phyloP scores from a whole-genome alignment of 2,797 vertebrate genomes.

The Pangasius krempfi region DNA sequence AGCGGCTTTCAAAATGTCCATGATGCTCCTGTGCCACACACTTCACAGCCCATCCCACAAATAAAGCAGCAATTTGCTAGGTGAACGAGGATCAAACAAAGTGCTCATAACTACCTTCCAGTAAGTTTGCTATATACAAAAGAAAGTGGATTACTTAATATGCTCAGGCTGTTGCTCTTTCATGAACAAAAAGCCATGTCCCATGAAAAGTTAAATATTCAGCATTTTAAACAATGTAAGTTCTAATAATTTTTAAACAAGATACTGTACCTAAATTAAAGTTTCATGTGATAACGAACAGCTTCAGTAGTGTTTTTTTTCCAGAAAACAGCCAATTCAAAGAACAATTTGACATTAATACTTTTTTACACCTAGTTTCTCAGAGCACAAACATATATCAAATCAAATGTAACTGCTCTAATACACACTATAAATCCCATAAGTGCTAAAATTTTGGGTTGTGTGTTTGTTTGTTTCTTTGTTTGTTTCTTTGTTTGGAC shows the following conservation, averaged over 20 bases:
- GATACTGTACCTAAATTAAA: not conserved
- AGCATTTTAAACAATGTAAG: not conserved
- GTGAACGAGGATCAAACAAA: too few relatives aligned
- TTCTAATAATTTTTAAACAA: not conserved
- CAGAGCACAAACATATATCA: not conserved
- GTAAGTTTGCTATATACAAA: too few relatives aligned
- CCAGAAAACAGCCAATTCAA: not conserved
- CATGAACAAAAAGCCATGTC: too few relatives aligned
- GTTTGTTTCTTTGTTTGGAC: not conserved
- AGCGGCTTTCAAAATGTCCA: not conserved
- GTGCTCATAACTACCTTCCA: too few relatives aligned
- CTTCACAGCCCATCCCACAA: too few relatives aligned
- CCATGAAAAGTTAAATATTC: not conserved
- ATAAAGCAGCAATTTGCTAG: too few relatives aligned
- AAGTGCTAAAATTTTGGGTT: not conserved
- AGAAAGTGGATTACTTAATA: too few relatives aligned
- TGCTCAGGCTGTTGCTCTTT: too few relatives aligned
- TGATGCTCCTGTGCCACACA: too few relatives aligned
- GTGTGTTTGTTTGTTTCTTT: not conserved
- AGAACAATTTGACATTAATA: not conserved
- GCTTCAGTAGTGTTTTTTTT: not conserved
- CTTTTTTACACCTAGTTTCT: not conserved
- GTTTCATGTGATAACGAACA: not conserved
- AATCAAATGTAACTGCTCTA: not conserved
- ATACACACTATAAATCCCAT: not conserved